Conservation (phyloP, 1,140 invertebrate genomes). For the Anagrus nilaparvatae region DNA sequence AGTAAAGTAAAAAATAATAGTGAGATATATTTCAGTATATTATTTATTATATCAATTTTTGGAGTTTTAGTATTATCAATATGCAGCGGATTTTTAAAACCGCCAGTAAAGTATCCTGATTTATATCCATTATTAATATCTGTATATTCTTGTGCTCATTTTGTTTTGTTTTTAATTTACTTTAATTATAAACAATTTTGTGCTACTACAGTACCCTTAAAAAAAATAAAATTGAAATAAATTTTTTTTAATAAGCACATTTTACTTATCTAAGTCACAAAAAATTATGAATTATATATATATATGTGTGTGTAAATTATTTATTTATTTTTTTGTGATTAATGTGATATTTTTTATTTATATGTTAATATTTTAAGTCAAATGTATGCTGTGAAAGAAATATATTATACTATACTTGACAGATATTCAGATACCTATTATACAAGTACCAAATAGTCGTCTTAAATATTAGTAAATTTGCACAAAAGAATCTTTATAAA, state of each 20-base stretch:
- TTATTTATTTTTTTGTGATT: no score
- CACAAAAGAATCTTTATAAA: no score
- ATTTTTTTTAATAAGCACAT: slow-evolving; percentile 6
- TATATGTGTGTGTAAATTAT: slow-evolving; percentile 3
- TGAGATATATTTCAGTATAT: slow-evolving; percentile 23
- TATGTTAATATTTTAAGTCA: slow-evolving; percentile 5
- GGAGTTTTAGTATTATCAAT: slow-evolving; percentile 52
- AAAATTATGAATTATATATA: not conserved
- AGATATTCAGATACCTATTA: no score
- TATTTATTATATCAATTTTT: slow-evolving; percentile 50
- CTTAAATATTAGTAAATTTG: no score
- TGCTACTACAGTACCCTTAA: slow-evolving; percentile 22
- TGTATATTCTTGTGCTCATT: slow-evolving; percentile 74
- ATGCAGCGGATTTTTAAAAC: slow-evolving; percentile 46
- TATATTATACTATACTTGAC: no score
- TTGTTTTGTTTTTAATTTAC: slow-evolving; percentile 69
- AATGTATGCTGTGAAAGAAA: no score
- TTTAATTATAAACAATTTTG: slow-evolving; percentile 70
- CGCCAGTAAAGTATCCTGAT: slow-evolving; percentile 71
- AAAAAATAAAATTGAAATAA: slow-evolving; percentile 23
- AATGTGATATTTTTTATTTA: no score
- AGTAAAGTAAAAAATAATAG: slow-evolving; percentile 21
- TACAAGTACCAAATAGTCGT: no score
- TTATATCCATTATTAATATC: slow-evolving; percentile 76
- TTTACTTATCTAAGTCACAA: no score